Evolutionary conservation across 2,113 vertebrate genomes (phyloP).

Genomic region (Sylvia atricapilla): DNA sequence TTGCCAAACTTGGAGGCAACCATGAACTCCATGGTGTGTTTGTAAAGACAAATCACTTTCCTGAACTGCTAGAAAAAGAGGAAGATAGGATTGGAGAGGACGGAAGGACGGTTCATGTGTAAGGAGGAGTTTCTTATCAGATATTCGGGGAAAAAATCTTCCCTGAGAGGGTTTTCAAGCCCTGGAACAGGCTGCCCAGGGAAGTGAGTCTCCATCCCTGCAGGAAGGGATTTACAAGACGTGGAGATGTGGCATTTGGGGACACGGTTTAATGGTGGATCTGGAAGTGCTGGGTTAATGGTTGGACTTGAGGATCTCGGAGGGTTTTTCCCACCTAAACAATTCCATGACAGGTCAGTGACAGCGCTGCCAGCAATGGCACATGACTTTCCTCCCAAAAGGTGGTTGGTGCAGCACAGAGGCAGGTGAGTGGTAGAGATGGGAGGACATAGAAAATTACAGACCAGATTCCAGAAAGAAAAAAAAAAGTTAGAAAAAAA

Average conservation of each 20-base stretch:
- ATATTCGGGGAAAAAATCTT: background rate
- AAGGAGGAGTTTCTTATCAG: accelerated
- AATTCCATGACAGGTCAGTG: background rate
- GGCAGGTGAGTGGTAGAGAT: background rate
- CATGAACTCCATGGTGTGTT: background rate
- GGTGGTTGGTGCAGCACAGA: background rate
- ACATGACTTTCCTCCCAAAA: background rate
- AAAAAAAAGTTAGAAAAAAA: background rate
- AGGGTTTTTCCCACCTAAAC: background rate
- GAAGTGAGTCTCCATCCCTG: background rate
- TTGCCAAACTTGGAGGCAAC: background rate
- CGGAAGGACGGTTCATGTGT: background rate
- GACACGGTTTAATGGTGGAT: background rate
- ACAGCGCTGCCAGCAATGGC: background rate
- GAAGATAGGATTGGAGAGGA: background rate
- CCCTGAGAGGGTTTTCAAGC: background rate
- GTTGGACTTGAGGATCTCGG: background rate
- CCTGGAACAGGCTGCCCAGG: background rate
- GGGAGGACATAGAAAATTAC: background rate
- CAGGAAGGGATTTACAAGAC: background rate
- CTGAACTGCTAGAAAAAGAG: background rate
- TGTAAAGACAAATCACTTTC: background rate
- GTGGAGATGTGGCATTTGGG: background rate
- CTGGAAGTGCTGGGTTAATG: background rate
- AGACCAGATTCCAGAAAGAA: background rate